A percentile compares a stretch with the other conserved stretches of the same genome.
phyloP scores from a whole-genome alignment of 1,140 invertebrate genomes.

The Caenorhabditis remanei region DNA sequence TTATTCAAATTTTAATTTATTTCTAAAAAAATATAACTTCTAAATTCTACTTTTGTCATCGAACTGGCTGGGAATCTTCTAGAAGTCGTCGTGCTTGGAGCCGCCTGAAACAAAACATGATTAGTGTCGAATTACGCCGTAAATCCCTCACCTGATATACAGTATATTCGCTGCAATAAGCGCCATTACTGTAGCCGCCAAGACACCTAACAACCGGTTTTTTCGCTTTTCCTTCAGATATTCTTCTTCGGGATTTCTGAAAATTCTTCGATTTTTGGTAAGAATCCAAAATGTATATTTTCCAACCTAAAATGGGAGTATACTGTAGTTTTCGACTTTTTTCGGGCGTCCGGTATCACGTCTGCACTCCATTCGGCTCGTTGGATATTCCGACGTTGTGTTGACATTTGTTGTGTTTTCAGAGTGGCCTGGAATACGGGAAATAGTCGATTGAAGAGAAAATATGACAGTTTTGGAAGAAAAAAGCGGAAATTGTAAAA shows the following conservation, averaged over 20 bases:
- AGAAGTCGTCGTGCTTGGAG: neutral
- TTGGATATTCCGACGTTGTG: slow-evolving; percentile 21
- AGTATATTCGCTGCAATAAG: slow-evolving; percentile 30
- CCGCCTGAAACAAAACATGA: neutral
- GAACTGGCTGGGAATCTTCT: neutral
- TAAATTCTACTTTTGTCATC: neutral
- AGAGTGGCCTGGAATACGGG: neutral
- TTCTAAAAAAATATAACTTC: neutral
- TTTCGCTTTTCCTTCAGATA: slow-evolving; percentile 14
- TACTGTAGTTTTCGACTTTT: neutral
- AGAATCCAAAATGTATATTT: neutral
- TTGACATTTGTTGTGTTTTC: slow-evolving; percentile 33
- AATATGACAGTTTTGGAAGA: no score
- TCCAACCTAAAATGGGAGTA: slow-evolving; percentile 29
- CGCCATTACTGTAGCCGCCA: neutral
- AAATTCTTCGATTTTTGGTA: no score
- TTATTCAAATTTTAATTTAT: neutral
- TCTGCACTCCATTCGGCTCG: slow-evolving; percentile 37
- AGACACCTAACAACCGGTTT: slow-evolving; percentile 10
- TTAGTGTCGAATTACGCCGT: no score
- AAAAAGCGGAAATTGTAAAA: no score
- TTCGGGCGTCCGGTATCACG: slow-evolving; percentile 14
- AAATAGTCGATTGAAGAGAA: neutral
- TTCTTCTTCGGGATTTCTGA: slow-evolving; percentile 39
- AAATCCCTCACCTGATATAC: slow-evolving; percentile 9